phyloP scores from a whole-genome alignment of 1,140 invertebrate genomes.

The Heliconius eleuchia region DNA sequence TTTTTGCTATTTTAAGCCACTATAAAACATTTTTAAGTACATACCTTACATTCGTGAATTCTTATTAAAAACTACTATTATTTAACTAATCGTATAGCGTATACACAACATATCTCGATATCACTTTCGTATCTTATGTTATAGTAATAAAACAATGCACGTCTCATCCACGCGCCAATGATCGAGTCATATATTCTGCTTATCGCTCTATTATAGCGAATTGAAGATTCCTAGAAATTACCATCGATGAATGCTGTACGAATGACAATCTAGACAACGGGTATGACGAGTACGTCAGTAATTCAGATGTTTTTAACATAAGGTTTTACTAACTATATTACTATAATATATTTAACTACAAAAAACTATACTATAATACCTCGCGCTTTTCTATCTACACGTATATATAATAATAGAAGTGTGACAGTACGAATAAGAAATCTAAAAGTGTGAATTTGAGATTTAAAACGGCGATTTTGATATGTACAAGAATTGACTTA shows the following conservation, averaged over 20 bases:
- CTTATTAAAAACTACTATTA: no score
- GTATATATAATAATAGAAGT: no score
- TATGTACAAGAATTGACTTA: no score
- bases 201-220: conserved; percentile 38
- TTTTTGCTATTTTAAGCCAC: no score
- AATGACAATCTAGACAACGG: conserved; percentile 22
- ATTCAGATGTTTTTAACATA: conserved; percentile 15
- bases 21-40: no score
- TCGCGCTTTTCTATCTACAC: no score
- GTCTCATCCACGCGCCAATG: conserved; percentile 42
- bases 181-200: conserved; percentile 41
- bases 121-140: neutral
- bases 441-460: no score
- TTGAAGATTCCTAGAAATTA: conserved; percentile 36
- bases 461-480: no score
- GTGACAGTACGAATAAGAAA: no score
- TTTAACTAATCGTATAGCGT: neutral
- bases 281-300: neutral
- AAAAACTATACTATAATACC: no score
- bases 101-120: neutral
- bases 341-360: no score
- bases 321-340: neutral
- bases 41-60: no score
- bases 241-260: conserved; percentile 20
- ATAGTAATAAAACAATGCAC: conserved; percentile 40